Conservation (phyloP, 1,140 invertebrate genomes). For the Rhagoletis pomonella region DNA sequence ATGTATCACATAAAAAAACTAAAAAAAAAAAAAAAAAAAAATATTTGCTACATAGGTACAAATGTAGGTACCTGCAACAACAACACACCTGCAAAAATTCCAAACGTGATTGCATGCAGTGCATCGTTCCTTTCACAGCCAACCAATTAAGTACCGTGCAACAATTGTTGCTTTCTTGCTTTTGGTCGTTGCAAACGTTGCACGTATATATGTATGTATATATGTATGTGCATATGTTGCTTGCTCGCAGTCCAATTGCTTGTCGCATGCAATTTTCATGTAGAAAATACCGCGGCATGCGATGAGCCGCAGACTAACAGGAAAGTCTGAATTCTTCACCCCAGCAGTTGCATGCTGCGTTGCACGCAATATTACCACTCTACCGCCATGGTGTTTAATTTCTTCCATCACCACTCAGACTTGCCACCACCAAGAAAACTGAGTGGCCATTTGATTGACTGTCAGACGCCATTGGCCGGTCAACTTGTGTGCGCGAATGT, state of each 20-base stretch:
- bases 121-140: background rate
- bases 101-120: background rate
- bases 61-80: too few relatives aligned
- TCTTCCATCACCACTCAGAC: background rate
- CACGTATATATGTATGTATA: background rate
- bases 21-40: background rate
- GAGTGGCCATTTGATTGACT: conserved; percentile 38
- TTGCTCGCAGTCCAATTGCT: background rate
- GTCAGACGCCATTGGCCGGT: background rate
- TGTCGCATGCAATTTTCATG: conserved; percentile 32
- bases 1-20: too few relatives aligned
- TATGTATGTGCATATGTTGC: background rate
- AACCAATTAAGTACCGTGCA: too few relatives aligned
- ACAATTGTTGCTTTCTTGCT: too few relatives aligned
- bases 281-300: background rate
- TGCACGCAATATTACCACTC: background rate
- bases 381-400: conserved; percentile 4
- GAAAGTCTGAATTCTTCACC: background rate
- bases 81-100: too few relatives aligned
- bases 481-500: background rate
- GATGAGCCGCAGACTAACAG: background rate
- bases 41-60: background rate
- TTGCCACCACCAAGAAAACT: background rate
- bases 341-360: background rate
- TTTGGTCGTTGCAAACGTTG: too few relatives aligned